A percentile compares a stretch with the other conserved stretches of the same genome.
phyloP scores from a whole-genome alignment of 92 coral and sea anemone species.

The Meandrina meandrites region DNA sequence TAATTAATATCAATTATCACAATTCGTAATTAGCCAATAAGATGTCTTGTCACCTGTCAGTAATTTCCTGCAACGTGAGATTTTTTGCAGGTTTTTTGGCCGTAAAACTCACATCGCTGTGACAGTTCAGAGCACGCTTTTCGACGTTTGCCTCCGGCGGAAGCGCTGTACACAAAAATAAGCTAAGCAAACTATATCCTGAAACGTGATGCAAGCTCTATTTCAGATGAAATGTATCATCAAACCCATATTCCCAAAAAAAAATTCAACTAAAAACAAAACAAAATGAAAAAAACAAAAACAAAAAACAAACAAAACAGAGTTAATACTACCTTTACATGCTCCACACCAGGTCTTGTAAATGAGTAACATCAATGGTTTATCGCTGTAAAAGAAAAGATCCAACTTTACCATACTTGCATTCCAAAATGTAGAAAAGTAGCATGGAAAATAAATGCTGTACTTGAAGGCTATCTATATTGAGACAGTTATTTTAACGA shows the following conservation, averaged over 20 bases:
- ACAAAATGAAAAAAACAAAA: neutral
- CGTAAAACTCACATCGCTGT: too few relatives aligned
- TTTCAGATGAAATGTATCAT: too few relatives aligned
- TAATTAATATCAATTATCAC: too few relatives aligned
- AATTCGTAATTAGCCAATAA: too few relatives aligned
- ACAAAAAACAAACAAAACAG: neutral
- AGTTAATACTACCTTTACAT: slow-evolving; percentile 60
- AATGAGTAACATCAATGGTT: slow-evolving; percentile 67
- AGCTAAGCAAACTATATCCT: neutral
- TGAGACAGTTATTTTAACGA: neutral
- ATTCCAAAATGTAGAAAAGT: neutral
- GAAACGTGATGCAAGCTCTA: neutral
- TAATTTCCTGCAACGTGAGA: too few relatives aligned
- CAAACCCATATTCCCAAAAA: too few relatives aligned
- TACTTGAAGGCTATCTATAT: neutral
- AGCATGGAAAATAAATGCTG: neutral
- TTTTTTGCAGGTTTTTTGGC: too few relatives aligned
- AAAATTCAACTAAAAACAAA: neutral
- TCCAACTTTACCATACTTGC: neutral
- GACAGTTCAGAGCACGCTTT: too few relatives aligned
- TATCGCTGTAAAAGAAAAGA: slow-evolving; percentile 47
- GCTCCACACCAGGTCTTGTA: slow-evolving; percentile 89
- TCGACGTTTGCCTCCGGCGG: neutral
- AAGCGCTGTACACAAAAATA: neutral
- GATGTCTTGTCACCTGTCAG: too few relatives aligned